Evolutionary conservation across 2,797 vertebrate species (phyloP), one percentile per base, ranked within the genome.

Genomic region (Podarcis lilfordi): DNA sequence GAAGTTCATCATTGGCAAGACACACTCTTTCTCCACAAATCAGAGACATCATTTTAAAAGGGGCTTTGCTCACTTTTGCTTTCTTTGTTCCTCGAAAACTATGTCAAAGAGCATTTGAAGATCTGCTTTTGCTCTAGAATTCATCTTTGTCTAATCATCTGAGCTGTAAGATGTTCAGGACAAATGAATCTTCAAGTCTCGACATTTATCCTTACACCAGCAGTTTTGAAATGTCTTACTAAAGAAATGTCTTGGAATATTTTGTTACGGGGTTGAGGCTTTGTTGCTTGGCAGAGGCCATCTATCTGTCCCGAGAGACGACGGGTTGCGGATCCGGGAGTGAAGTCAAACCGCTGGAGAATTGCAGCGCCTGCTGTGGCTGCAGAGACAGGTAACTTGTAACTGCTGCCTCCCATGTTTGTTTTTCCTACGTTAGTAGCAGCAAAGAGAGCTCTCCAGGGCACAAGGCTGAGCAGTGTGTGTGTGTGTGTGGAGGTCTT

Each of bases 31-130:
- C 78, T 80, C 35, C 1, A 21, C 64, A 88, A 74, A 91, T 84
- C 85, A 89, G 82, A 92, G n/a, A 9, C 69, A 90, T 86, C n/a
- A 37, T 80, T n/a, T 78, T 92, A 88, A 91, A 64, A 89, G 91
- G 88, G 35, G 37, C 66, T 91, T 61, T 86, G 8, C 66, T 93
- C 87, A 86, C 68, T 93, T 93, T 1, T 77, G 59, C 82, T 82
- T 71, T 82, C 87, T 87, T 89, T 91, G 59, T 80, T 92, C 86
- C 79, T 85, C 74, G 85, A 86, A 79, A 64, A 88, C 27, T 87
- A 81, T 0, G 4, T 80, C 64, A 40, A 89, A 89, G 40, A 91
- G 45, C 76, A 91, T 89, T 89, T 91, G 85, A 90, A 89, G 74
- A 76, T 74, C 89, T 17, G 89, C 80, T 89, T 92, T 95, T 85